Evolutionary conservation across 2,113 vertebrate species (phyloP).

Genomic region (Ptilonorhynchus violaceus): DNA sequence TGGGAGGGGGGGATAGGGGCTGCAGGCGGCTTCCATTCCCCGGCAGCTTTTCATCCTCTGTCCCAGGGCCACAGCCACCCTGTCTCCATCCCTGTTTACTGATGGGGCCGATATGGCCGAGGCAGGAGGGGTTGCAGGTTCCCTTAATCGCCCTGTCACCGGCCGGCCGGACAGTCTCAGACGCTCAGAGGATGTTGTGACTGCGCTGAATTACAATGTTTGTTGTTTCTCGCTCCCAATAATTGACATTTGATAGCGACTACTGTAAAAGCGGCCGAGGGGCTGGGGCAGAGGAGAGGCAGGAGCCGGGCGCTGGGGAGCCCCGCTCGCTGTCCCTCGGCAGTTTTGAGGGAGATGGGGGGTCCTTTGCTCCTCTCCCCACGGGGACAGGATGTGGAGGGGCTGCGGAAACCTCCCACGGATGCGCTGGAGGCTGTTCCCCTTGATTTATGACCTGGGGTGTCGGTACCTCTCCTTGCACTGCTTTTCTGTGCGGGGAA

Average conservation of each 20-base stretch:
- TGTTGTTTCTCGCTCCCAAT: constrained; percentile 71
- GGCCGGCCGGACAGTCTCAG: constrained; percentile 44
- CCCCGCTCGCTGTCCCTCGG: neutral
- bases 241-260: constrained; percentile 70
- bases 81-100: constrained; percentile 76
- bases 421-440: neutral
- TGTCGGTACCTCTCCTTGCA: too few species aligned
- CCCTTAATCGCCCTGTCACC: constrained; percentile 60
- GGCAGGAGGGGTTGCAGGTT: constrained; percentile 45
- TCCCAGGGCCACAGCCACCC: constrained; percentile 70
- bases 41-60: constrained; percentile 44
- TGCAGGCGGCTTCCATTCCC: neutral
- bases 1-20: neutral
- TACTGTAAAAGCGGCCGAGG: constrained; percentile 29
- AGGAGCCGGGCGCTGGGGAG: neutral
- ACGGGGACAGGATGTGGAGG: neutral
- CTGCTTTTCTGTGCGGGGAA: neutral
- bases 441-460: neutral
- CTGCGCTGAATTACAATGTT: constrained; percentile 67
- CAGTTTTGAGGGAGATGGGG: rapidly evolving
- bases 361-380: neutral
- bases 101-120: constrained; percentile 66
- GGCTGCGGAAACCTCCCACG: neutral
- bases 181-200: constrained; percentile 72
- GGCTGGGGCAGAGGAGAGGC: neutral